These are phyloP conservation scores for Saccostrea cuccullata DNA, from an alignment of 1,140 invertebrate genomes.

Conservation along the genomic window DNA sequence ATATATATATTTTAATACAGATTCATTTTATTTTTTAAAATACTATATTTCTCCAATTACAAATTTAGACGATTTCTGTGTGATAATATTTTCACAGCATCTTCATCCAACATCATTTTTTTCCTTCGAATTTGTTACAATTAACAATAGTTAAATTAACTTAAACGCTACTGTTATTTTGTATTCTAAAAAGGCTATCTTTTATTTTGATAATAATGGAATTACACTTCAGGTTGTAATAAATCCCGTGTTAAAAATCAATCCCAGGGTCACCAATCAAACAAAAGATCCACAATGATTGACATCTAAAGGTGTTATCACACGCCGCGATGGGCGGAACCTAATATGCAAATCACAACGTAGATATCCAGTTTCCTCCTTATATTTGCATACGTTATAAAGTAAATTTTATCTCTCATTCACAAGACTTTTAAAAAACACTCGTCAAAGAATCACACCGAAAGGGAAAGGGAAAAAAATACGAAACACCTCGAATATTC, in stretches of 20 bases:
- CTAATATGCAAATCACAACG: conserved; percentile 3
- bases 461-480: not conserved
- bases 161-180: too few species aligned
- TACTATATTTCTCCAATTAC: too few species aligned
- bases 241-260: conserved; percentile 23
- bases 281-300: not conserved
- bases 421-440: conserved; percentile 34
- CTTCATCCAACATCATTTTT: too few species aligned
- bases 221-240: conserved; percentile 13
- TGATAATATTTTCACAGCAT: too few species aligned
- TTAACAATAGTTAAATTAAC: too few species aligned
- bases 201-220: conserved; percentile 29
- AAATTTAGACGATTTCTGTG: too few species aligned
- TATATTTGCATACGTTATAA: conserved; percentile 36
- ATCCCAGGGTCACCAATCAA: conserved; percentile 16
- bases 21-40: too few species aligned
- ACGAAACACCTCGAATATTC: not conserved
- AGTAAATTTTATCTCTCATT: conserved; percentile 35
- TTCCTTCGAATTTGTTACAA: too few species aligned
- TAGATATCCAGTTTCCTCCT: conserved; percentile 27
- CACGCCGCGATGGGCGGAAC: not conserved
- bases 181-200: not conserved
- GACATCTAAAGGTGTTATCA: conserved; percentile 13
- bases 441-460: conserved; percentile 18
- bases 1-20: too few species aligned